phyloP scores from a whole-genome alignment of 2,888 invertebrate species.

The Cordilura impudica region DNA sequence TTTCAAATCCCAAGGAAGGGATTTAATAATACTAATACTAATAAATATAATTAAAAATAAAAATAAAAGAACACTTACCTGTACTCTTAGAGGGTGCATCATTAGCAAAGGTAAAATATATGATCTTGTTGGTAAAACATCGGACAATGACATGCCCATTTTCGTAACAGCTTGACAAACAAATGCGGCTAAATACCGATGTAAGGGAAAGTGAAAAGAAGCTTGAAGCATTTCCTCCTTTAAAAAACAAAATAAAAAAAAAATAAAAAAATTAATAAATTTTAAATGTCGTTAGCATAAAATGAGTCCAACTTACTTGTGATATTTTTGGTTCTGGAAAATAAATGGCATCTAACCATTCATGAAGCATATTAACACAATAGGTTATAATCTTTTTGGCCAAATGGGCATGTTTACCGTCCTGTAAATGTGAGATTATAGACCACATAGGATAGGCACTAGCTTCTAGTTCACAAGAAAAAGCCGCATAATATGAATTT shows the following conservation, averaged over 20 bases:
- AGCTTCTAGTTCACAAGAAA: constrained; percentile 97
- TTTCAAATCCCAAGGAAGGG: too few relatives aligned
- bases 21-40: too few relatives aligned
- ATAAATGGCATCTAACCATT: constrained; percentile 93
- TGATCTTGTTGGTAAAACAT: constrained; percentile 88
- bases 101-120: constrained; percentile 89
- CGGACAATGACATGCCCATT: constrained; percentile 87
- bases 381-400: constrained; percentile 87
- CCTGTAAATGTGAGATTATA: constrained; percentile 90
- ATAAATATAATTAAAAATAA: not conserved
- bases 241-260: constrained; percentile 65
- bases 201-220: constrained; percentile 97
- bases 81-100: constrained; percentile 94
- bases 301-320: constrained; percentile 63
- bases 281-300: not conserved
- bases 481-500: constrained; percentile 97
- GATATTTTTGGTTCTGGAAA: constrained; percentile 83
- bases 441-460: constrained; percentile 99
- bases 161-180: constrained; percentile 90
- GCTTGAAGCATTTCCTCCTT: constrained; percentile 90
- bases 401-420: constrained; percentile 84
- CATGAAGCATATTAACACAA: constrained; percentile 88
- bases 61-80: constrained; percentile 83
- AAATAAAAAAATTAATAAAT: not conserved
- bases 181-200: constrained; percentile 94